Percentiles rank a stretch among this genome's conserved stretches.
Evolutionary conservation across 1,140 invertebrate species (phyloP).

Genomic region (Drosophila burlai): DNA sequence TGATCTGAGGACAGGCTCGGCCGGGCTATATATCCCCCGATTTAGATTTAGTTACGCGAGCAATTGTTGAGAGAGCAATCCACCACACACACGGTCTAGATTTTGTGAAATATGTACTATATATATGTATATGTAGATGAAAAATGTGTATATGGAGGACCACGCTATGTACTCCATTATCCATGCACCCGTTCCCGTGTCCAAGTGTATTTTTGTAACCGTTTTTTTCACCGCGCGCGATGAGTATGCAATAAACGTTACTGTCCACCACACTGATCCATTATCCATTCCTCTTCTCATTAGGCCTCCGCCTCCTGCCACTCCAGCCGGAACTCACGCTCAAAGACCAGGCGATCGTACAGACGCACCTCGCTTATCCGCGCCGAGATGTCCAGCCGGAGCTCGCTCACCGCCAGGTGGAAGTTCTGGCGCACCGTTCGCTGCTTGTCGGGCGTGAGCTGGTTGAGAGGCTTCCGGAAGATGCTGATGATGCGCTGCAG

Average conservation of each 20-base stretch:
- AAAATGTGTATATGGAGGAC: conserved; percentile 33
- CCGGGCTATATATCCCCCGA: conserved; percentile 1
- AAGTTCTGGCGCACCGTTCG: conserved; percentile 77
- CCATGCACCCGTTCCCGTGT: conserved; percentile 19
- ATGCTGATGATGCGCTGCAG: conserved; percentile 75
- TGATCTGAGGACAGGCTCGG: conserved; percentile 22
- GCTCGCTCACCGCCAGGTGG: conserved; percentile 75
- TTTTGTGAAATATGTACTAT: conserved; percentile 34
- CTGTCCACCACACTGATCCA: conserved; percentile 39
- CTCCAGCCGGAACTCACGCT: conserved; percentile 77
- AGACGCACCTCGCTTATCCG: conserved; percentile 75
- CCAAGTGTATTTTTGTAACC: conserved; percentile 72
- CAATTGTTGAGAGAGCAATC: conserved; percentile 49
- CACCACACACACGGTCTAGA: conserved; percentile 27
- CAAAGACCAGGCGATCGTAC: conserved; percentile 76
- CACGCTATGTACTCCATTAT: conserved; percentile 18
- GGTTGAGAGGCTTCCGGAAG: conserved; percentile 74
- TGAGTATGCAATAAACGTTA: conserved; percentile 69
- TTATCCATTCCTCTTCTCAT: background rate
- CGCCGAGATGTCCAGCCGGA: conserved; percentile 79
- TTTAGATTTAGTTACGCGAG: conserved; percentile 71
- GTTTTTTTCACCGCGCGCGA: conserved; percentile 57
- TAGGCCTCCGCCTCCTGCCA: conserved; percentile 73
- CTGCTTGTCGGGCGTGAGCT: conserved; percentile 75
- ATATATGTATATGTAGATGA: conserved; percentile 40